Percentiles rank a stretch among this genome's conserved stretches.
These are phyloP conservation scores for Agrypnia vestita DNA, from an alignment of 1,140 invertebrate species.

Conservation along the genomic window DNA sequence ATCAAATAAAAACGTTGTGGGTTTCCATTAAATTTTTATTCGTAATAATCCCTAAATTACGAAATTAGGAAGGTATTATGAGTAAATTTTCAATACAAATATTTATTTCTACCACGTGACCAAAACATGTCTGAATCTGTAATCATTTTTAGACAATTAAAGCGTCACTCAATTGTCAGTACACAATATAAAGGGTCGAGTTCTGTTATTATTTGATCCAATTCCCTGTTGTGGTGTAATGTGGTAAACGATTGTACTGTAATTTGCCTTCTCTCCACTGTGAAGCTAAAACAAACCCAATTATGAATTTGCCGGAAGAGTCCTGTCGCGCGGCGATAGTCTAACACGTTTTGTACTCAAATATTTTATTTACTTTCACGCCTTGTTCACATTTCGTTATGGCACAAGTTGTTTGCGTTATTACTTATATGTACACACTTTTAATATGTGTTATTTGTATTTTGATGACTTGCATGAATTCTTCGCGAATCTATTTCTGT, in stretches of 20 bases:
- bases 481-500: background rate
- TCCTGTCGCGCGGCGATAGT: constrained; percentile 25
- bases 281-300: constrained; percentile 56
- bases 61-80: too few species aligned
- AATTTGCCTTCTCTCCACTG: constrained; percentile 6
- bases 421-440: background rate
- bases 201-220: constrained; percentile 13
- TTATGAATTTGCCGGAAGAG: constrained; percentile 49
- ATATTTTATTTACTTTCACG: constrained; percentile 40
- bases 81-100: too few species aligned
- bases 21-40: too few species aligned
- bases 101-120: too few species aligned
- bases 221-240: constrained; percentile 37
- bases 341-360: constrained; percentile 30
- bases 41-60: too few species aligned
- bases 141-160: too few species aligned
- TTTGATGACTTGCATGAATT: background rate
- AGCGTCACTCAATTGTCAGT: too few species aligned
- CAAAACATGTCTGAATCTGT: too few species aligned
- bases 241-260: constrained; percentile 35
- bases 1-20: too few species aligned
- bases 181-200: too few species aligned
- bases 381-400: constrained; percentile 29
- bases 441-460: background rate
- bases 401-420: background rate